phyloP scores from a whole-genome alignment of 2,888 invertebrate species.

The Heliconius ismenius region DNA sequence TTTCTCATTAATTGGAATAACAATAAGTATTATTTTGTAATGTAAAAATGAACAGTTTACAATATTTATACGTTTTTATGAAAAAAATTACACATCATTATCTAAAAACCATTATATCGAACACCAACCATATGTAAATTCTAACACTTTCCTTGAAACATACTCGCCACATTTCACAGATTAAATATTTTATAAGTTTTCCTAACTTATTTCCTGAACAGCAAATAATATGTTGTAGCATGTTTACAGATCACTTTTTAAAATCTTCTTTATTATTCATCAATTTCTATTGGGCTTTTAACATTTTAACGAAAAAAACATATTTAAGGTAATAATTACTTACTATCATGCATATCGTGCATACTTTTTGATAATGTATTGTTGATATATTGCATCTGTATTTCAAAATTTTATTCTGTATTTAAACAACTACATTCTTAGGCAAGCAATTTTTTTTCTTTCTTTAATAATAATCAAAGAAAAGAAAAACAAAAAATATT shows the following conservation, averaged over 20 bases:
- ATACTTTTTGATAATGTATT: background rate
- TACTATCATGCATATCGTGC: background rate
- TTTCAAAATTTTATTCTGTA: background rate
- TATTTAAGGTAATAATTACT: background rate
- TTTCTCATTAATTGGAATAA: background rate
- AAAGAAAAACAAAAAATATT: background rate
- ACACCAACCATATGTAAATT: constrained; percentile 16
- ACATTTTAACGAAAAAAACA: constrained; percentile 23
- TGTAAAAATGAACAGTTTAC: background rate
- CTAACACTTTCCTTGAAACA: constrained; percentile 25
- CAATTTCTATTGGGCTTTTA: constrained; percentile 38
- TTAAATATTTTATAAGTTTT: constrained; percentile 16
- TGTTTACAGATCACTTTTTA: constrained; percentile 36
- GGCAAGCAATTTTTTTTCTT: background rate
- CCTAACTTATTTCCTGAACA: constrained; percentile 15
- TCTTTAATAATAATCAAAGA: background rate
- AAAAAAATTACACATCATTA: background rate
- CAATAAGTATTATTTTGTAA: background rate
- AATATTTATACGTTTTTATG: background rate
- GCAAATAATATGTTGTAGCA: constrained; percentile 35
- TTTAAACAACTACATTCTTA: background rate
- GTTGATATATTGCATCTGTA: constrained; percentile 4
- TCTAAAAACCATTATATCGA: constrained; percentile 15
- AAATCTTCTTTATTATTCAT: constrained; percentile 39
- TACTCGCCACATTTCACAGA: constrained; percentile 28